Base-by-base conservation (phyloP, 2,888 invertebrate genomes). In the Pardosa pseudoannulata region DNA sequence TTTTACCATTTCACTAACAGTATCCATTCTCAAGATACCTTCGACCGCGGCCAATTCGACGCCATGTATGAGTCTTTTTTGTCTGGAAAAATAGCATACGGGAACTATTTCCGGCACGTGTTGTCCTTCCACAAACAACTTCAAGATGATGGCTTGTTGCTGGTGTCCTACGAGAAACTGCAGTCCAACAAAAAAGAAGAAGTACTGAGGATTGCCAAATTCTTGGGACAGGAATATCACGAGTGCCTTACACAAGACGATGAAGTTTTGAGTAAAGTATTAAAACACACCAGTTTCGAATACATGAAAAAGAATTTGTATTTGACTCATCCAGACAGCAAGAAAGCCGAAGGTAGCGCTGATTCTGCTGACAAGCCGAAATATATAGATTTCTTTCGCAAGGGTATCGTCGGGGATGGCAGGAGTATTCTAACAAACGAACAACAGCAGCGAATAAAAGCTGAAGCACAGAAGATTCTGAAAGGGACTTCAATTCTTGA, bases 1-100 rank as follows among this genome's bases (percentile, higher is more conserved):
- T 92, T 90, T 79, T 92, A 90, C 89, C 90, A 91, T 87, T 92
- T 91, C 88, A 16, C 62, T 0, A 16, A 62, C 23, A 29, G 72
- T 28, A 13, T 68, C 0, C 7, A 28, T 3, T 0, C 27, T 2
- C 39, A 62, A n/a, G 3, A 11, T 3, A 1, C 11, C 0, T 11
- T 80, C 0, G 41, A 65, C 23, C n/a, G n/a, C n/a, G n/a, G n/a
- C n/a, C n/a, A n/a, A n/a, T 78, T 83, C 6, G 64, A 83, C 2
- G 28, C 65, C 5, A 41, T 46, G 9, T 78, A 78, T 28, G 72
- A 83, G 16, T 11, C 36, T 1, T 83, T 71, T n/a, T 1, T 78
- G 2, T 16, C 64, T 0, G 72, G 72, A 7, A 78, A 64, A 16
- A 28, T 83, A 13, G 32, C 23, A 2, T 78, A 83, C 23, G 83